Conservation (phyloP, 2,797 vertebrate species). For the Bufotes viridis region DNA sequence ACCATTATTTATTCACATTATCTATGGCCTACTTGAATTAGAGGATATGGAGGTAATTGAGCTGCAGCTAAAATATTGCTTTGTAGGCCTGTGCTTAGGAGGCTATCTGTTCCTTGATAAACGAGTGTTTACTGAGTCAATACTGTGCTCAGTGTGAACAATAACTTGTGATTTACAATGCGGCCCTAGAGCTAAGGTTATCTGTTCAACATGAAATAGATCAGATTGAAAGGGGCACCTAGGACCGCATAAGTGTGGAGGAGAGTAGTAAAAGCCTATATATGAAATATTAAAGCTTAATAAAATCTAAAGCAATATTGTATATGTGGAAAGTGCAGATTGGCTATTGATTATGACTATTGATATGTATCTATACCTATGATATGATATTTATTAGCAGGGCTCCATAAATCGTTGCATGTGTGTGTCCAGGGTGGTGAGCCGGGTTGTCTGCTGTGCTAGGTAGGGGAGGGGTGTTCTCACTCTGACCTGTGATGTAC, state of each 20-base stretch:
- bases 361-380: too few species aligned
- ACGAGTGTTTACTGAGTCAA: slow-evolving; percentile 49
- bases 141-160: slow-evolving; percentile 36
- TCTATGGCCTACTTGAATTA: too few species aligned
- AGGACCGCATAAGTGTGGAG: neutral
- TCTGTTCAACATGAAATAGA: slow-evolving; percentile 47
- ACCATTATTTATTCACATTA: too few species aligned
- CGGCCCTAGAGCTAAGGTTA: slow-evolving; percentile 40
- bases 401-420: neutral
- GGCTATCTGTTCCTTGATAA: slow-evolving; percentile 34
- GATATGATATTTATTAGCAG: neutral
- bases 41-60: neutral
- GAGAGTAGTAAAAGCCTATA: neutral
- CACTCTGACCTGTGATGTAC: slow-evolving; percentile 29
- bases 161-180: slow-evolving; percentile 45
- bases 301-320: neutral
- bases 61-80: slow-evolving; percentile 13
- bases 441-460: neutral
- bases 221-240: neutral
- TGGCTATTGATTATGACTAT: neutral
- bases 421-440: slow-evolving; percentile 20
- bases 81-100: slow-evolving; percentile 45
- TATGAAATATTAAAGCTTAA: neutral
- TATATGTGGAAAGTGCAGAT: neutral
- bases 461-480: slow-evolving; percentile 17